Evolutionary conservation across 2,113 vertebrate species (phyloP).

Genomic region (Chamaetylas fuelleborni): DNA sequence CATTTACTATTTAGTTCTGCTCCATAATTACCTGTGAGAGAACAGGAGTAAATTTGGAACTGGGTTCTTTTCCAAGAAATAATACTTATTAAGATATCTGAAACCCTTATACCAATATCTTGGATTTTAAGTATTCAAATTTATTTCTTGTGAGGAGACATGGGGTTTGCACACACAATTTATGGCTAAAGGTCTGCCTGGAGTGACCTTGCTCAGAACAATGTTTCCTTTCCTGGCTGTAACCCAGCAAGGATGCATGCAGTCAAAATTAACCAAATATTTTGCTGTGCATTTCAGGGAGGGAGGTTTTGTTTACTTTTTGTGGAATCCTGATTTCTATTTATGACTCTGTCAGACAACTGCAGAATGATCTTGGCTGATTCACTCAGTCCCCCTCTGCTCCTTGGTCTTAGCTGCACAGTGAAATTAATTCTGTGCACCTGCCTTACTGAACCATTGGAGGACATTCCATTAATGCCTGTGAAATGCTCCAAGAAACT

Average conservation of each 20-base stretch:
- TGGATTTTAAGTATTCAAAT: neutral
- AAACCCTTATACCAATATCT: neutral
- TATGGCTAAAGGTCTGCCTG: neutral
- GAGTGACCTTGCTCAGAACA: neutral
- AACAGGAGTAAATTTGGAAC: neutral
- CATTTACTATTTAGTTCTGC: neutral
- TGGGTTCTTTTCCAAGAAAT: neutral
- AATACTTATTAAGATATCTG: neutral
- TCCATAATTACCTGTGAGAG: neutral
- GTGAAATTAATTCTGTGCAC: neutral
- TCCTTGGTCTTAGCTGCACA: neutral
- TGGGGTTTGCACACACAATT: neutral
- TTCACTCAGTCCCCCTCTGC: neutral
- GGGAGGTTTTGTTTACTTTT: neutral
- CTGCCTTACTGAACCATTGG: neutral
- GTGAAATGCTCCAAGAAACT: neutral
- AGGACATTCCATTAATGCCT: neutral
- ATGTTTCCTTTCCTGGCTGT: neutral
- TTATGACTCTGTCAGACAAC: neutral
- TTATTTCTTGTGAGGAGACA: neutral
- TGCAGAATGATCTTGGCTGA: neutral
- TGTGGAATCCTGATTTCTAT: neutral
- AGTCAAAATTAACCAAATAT: neutral
- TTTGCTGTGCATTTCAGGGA: neutral
- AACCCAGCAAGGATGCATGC: neutral